These are phyloP conservation scores for Emmelina monodactyla DNA, from an alignment of 2,888 invertebrate genomes.

Conservation along the genomic window DNA sequence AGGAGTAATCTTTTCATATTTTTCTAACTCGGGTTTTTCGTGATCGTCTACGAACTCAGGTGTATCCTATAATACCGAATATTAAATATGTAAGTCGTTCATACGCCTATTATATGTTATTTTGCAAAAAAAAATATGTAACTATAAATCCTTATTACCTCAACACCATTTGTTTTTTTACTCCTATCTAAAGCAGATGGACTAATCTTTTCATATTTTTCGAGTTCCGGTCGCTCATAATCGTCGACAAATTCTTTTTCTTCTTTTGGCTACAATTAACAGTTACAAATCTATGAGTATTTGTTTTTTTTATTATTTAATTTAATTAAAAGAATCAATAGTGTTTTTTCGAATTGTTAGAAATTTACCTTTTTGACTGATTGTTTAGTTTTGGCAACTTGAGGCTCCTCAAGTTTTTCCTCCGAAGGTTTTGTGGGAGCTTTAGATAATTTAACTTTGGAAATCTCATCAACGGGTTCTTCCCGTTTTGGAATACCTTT, in stretches of 20 bases:
- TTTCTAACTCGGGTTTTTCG: conserved; percentile 74
- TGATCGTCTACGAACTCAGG: conserved; percentile 72
- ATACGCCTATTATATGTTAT: conserved; percentile 2
- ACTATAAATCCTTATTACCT: conserved; percentile 28
- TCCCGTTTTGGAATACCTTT: conserved; percentile 47
- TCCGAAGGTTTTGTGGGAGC: conserved; percentile 40
- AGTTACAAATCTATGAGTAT: conserved; percentile 6
- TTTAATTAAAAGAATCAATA: conserved; percentile 5
- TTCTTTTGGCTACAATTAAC: conserved; percentile 40
- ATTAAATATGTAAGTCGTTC: conserved; percentile 4
- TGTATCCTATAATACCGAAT: conserved; percentile 31
- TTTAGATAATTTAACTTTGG: conserved; percentile 48
- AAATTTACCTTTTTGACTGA: conserved; percentile 44
- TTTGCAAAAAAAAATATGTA: conserved; percentile 1
- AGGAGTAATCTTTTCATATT: conserved; percentile 66
- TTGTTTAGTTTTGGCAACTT: conserved; percentile 45
- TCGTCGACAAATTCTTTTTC: conserved; percentile 70
- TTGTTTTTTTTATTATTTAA: conserved; percentile 2
- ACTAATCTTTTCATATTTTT: conserved; percentile 71
- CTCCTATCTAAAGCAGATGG: conserved; percentile 45
- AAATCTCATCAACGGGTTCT: conserved; percentile 50
- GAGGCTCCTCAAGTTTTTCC: conserved; percentile 40
- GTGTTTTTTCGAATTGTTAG: conserved; percentile 3
- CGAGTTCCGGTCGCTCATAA: conserved; percentile 76
- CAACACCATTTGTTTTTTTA: conserved; percentile 53